phyloP scores from a whole-genome alignment of 1,140 invertebrate species.

The Acromyrmex echinatior region DNA sequence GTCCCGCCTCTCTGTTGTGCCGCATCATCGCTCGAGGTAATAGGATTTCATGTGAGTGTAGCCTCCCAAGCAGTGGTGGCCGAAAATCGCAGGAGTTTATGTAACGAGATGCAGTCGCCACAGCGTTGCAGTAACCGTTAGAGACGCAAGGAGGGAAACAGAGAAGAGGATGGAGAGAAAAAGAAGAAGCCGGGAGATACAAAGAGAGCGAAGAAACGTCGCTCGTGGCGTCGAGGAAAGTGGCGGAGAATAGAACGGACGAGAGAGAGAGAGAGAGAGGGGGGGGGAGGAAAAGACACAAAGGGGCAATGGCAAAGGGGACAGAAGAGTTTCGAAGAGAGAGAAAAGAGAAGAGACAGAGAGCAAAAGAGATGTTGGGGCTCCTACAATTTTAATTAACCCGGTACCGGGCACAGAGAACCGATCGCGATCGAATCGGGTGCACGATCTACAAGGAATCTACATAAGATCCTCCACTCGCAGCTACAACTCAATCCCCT shows the following conservation, averaged over 20 bases:
- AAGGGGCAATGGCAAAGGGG: background rate
- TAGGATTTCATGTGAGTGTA: conserved; percentile 80
- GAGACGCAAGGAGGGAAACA: background rate
- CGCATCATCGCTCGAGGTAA: conserved; percentile 75
- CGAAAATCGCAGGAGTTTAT: conserved; percentile 83
- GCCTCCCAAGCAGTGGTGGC: conserved; percentile 79
- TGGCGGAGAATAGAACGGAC: conserved; percentile 10
- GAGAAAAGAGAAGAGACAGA: conserved; percentile 31
- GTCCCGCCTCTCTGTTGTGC: background rate
- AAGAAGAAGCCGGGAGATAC: conserved; percentile 6
- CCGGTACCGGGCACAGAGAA: conserved; percentile 83
- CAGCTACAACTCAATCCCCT: conserved; percentile 87
- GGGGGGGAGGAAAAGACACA: conserved; percentile 4
- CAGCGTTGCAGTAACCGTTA: conserved; percentile 34
- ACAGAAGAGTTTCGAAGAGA: background rate
- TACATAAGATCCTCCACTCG: conserved; percentile 88
- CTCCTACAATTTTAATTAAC: conserved; percentile 87
- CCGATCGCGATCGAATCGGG: conserved; percentile 87
- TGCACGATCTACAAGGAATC: conserved; percentile 88
- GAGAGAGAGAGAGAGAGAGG: no score
- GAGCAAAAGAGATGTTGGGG: conserved; percentile 70
- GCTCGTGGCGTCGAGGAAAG: conserved; percentile 54
- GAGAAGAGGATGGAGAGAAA: conserved; percentile 34
- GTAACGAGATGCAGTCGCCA: conserved; percentile 63
- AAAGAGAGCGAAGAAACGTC: conserved; percentile 51